phyloP scores from a whole-genome alignment of 2,888 invertebrate genomes.

The Oligia strigilis region DNA sequence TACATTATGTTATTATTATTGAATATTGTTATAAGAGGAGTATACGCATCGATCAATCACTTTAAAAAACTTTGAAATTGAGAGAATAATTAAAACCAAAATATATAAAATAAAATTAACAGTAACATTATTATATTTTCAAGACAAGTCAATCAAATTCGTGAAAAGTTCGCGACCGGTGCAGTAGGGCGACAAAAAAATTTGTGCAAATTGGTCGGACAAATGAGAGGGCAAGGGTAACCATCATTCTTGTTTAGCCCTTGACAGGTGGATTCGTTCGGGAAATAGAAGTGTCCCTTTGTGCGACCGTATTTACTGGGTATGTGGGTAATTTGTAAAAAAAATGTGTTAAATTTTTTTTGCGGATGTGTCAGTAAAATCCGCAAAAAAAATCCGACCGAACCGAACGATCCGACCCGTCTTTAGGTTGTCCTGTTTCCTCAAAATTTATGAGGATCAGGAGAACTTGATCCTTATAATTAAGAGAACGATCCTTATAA shows the following conservation, averaged over 20 bases:
- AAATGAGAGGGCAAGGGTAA: slow-evolving; percentile 63
- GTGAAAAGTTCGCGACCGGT: slow-evolving; percentile 17
- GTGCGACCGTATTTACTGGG: slow-evolving; percentile 28
- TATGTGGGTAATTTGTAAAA: slow-evolving; percentile 25
- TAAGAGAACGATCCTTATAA: too few relatives aligned
- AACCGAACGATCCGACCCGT: neutral
- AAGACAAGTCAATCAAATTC: slow-evolving; percentile 44
- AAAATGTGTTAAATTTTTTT: slow-evolving; percentile 18
- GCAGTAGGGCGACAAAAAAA: slow-evolving; percentile 52
- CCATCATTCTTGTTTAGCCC: slow-evolving; percentile 69
- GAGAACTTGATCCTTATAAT: too few relatives aligned
- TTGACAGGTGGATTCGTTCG: slow-evolving; percentile 65
- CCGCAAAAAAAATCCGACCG: too few relatives aligned
- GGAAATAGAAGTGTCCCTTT: slow-evolving; percentile 59
- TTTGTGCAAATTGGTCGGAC: slow-evolving; percentile 60
- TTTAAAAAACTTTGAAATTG: too few relatives aligned
- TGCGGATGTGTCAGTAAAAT: neutral
- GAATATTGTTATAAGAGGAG: too few relatives aligned
- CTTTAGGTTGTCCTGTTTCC: slow-evolving; percentile 6
- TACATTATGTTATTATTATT: too few relatives aligned
- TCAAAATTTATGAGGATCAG: neutral
- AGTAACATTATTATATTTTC: slow-evolving; percentile 36
- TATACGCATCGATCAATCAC: neutral
- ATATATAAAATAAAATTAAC: neutral
- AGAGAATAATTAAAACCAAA: neutral